Conservation (phyloP, 2,888 invertebrate genomes). For the Temnothorax rugatulus region DNA sequence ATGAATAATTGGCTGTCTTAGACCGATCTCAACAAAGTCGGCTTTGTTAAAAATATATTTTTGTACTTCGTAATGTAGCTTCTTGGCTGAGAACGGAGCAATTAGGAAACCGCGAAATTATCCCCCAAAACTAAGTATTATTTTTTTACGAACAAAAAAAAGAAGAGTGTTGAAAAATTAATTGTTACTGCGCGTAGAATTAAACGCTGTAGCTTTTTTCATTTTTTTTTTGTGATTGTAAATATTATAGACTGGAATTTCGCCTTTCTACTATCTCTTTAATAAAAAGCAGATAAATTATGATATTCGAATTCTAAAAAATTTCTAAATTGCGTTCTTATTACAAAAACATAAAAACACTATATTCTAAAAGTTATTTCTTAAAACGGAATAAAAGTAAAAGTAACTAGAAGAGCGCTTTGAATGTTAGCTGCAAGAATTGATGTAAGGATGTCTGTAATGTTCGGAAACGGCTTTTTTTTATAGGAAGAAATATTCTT, state of each 20-base stretch:
- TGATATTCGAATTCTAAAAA: neutral
- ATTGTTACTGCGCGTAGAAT: neutral
- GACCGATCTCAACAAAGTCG: neutral
- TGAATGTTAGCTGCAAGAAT: neutral
- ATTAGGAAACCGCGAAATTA: slow-evolving; percentile 27
- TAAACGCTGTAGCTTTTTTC: neutral
- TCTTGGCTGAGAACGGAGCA: neutral
- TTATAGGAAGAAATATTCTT: neutral
- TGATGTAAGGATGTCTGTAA: neutral
- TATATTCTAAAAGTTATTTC: slow-evolving; percentile 14
- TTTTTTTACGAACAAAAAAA: slow-evolving; percentile 36
- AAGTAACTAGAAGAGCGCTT: neutral
- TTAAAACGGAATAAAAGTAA: neutral
- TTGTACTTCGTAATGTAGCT: slow-evolving; percentile 25
- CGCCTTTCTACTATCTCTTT: slow-evolving; percentile 13
- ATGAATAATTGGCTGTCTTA: slow-evolving; percentile 26
- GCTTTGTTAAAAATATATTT: slow-evolving; percentile 49
- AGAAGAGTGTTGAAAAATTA: neutral
- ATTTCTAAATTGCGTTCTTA: neutral
- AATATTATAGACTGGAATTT: neutral
- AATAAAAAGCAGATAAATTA: slow-evolving; percentile 10
- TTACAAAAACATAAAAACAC: slow-evolving; percentile 3
- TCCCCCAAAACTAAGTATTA: slow-evolving; percentile 25
- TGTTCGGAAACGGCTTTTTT: slow-evolving; percentile 25
- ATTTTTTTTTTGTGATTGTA: neutral